Percentiles rank a stretch among this genome's conserved stretches.
phyloP scores from a whole-genome alignment of 2,113 vertebrate genomes.

The Pollachius pollachius region DNA sequence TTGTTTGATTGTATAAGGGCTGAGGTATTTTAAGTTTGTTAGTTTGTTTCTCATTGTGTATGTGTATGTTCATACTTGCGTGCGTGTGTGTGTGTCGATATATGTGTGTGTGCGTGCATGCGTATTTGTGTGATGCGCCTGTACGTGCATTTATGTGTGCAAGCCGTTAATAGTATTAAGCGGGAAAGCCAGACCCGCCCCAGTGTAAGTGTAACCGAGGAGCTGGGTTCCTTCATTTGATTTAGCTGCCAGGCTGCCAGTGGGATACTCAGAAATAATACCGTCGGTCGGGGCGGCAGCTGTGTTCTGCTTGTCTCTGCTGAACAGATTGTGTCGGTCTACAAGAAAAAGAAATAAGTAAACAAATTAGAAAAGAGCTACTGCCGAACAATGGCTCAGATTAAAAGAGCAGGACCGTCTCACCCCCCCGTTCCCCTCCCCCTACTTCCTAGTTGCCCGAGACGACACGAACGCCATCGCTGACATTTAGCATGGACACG shows the following conservation, averaged over 20 bases:
- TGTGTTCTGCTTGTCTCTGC: slow-evolving; percentile 73
- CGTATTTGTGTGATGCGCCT: too few species aligned
- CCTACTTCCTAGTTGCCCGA: slow-evolving; percentile 30
- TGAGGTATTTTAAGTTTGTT: too few species aligned
- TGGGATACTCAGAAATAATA: slow-evolving; percentile 70
- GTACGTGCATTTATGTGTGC: too few species aligned
- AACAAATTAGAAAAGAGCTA: slow-evolving; percentile 55
- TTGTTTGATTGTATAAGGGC: too few species aligned
- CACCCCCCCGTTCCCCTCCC: background rate
- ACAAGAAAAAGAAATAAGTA: slow-evolving; percentile 50
- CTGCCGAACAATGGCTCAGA: slow-evolving; percentile 63
- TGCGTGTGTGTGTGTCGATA: too few species aligned
- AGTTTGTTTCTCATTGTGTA: too few species aligned
- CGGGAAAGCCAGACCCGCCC: slow-evolving; percentile 41
- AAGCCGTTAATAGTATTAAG: slow-evolving; percentile 5
- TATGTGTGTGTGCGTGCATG: too few species aligned
- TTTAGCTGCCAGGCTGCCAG: slow-evolving; percentile 71
- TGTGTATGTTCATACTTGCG: too few species aligned
- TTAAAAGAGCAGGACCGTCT: slow-evolving; percentile 53
- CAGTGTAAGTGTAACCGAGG: slow-evolving; percentile 50
- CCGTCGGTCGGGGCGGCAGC: slow-evolving; percentile 64
- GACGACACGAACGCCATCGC: slow-evolving; percentile 46
- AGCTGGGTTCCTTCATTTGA: slow-evolving; percentile 55
- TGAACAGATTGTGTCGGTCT: slow-evolving; percentile 64
- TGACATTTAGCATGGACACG: slow-evolving; percentile 54